Evolutionary conservation across 2,888 invertebrate species (phyloP).

Genomic region (Portevinia maculata): DNA sequence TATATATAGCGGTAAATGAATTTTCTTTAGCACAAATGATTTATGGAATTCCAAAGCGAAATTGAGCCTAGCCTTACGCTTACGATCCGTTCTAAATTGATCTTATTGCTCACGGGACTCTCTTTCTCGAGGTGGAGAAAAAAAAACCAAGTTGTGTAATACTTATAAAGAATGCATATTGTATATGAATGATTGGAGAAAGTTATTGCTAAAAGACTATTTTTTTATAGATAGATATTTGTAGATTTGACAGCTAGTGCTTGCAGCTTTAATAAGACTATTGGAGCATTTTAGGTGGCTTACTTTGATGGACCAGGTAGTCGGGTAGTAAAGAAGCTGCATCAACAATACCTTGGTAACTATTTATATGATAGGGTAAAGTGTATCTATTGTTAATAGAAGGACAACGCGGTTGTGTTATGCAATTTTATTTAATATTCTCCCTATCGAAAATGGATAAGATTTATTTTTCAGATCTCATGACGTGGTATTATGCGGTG

Average conservation of each 20-base stretch:
- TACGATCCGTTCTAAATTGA: conserved; percentile 31
- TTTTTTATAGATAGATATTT: neutral
- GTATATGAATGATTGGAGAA: conserved; percentile 57
- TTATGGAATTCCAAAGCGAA: conserved; percentile 32
- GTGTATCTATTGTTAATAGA: conserved; percentile 44
- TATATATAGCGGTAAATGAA: conserved; percentile 33
- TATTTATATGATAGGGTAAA: neutral
- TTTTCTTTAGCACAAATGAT: conserved; percentile 41
- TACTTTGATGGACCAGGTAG: conserved; percentile 40
- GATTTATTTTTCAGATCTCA: conserved; percentile 44
- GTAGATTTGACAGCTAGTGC: neutral
- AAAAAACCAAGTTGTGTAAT: conserved; percentile 35
- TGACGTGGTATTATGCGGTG: conserved; percentile 11
- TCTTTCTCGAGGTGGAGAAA: neutral
- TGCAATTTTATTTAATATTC: conserved; percentile 7
- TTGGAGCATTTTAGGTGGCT: conserved; percentile 3
- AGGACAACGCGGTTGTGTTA: conserved; percentile 41
- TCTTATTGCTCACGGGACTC: conserved; percentile 20
- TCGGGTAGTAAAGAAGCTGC: conserved; percentile 11
- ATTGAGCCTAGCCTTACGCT: conserved; percentile 20
- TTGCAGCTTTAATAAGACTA: conserved; percentile 10
- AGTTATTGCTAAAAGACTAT: conserved; percentile 22
- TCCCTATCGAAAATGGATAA: conserved; percentile 15
- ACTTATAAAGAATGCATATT: conserved; percentile 23
- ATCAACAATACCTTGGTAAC: neutral